phyloP scores from a whole-genome alignment of 2,888 invertebrate species.

The Sinelater perroti region DNA sequence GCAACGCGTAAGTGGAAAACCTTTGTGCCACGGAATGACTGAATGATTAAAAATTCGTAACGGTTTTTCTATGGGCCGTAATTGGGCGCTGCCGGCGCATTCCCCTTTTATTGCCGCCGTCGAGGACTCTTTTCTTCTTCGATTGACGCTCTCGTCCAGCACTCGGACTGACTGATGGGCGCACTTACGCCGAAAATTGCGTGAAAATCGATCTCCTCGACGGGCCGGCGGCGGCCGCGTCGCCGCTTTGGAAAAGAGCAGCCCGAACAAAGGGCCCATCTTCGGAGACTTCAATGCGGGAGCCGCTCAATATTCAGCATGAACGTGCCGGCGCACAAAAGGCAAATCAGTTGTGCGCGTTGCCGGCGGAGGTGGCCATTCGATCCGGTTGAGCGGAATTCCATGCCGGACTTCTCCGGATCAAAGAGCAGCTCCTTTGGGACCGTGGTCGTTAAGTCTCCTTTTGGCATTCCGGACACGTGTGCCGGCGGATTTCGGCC shows the following conservation, averaged over 20 bases:
- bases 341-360: conserved; percentile 34
- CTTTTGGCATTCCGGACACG: conserved; percentile 40
- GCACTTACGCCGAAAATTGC: conserved; percentile 21
- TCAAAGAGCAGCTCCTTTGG: conserved; percentile 35
- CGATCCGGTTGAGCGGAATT: conserved; percentile 40
- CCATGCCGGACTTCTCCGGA: conserved; percentile 39
- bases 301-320: conserved; percentile 22
- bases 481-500: conserved; percentile 36
- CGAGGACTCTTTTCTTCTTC: not conserved
- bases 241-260: conserved; percentile 6
- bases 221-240: conserved; percentile 8
- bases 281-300: conserved; percentile 30
- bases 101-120: conserved; percentile 2
- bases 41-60: conserved; percentile 9
- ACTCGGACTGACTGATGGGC: not conserved
- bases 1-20: too few relatives aligned
- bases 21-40: not conserved
- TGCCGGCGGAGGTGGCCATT: conserved; percentile 36
- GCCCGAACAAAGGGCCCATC: conserved; percentile 5
- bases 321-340: conserved; percentile 37
- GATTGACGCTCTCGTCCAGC: not conserved
- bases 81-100: not conserved
- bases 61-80: conserved; percentile 1
- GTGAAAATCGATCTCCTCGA: conserved; percentile 22
- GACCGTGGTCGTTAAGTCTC: conserved; percentile 38